Conservation (phyloP, 1,140 invertebrate genomes). For the Grapholita molesta region DNA sequence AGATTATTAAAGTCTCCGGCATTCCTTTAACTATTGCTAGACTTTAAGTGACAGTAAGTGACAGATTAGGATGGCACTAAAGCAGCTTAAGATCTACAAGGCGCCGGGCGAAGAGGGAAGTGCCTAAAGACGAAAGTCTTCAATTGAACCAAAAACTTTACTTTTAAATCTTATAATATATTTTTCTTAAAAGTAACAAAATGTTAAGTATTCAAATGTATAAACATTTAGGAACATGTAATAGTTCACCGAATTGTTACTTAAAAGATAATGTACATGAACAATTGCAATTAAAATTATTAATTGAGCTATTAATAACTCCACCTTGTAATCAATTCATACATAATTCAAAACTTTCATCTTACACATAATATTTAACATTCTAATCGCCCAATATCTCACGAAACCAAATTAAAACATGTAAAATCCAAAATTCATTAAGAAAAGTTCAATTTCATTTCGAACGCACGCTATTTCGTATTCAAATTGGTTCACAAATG, state of each 20-base stretch:
- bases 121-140: no score
- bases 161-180: no score
- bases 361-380: background rate
- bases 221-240: no score
- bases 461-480: background rate
- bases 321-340: background rate
- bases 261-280: no score
- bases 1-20: no score
- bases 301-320: constrained; percentile 8
- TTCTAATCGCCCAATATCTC: constrained; percentile 3
- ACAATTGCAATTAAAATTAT: background rate
- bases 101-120: no score
- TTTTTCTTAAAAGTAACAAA: background rate
- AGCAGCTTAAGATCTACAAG: no score
- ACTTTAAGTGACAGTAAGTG: no score
- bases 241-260: no score
- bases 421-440: background rate
- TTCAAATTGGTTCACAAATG: constrained; percentile 18
- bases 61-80: no score
- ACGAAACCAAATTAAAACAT: background rate
- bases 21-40: no score
- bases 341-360: constrained; percentile 15
- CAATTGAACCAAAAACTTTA: no score
- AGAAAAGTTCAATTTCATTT: background rate
- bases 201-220: background rate